These are phyloP conservation scores for Ophion ellenae DNA, from an alignment of 2,888 invertebrate species.

Conservation along the genomic window DNA sequence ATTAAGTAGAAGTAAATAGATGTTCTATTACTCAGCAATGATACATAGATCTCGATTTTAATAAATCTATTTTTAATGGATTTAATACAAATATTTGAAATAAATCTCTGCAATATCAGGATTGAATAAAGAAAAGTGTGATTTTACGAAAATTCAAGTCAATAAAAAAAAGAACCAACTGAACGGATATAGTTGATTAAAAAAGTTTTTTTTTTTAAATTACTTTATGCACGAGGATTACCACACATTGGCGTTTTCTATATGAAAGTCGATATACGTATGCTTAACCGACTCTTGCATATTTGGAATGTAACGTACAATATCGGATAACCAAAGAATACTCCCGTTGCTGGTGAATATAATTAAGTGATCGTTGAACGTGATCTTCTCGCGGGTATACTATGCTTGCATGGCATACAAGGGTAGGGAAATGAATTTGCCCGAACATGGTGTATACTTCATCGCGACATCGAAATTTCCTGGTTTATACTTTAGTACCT, in stretches of 20 bases:
- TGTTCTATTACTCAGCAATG: too few relatives aligned
- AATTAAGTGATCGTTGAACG: slow-evolving; percentile 56
- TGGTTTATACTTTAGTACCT: slow-evolving; percentile 44
- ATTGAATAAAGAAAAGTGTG: background rate
- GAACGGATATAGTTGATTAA: background rate
- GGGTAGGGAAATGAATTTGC: slow-evolving; percentile 40
- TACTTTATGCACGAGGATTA: background rate
- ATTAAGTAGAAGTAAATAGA: too few relatives aligned
- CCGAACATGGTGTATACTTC: slow-evolving; percentile 24
- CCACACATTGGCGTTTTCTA: background rate
- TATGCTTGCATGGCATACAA: background rate
- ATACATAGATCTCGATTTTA: too few relatives aligned
- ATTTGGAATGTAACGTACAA: slow-evolving; percentile 29
- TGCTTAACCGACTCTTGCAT: background rate
- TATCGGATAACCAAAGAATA: slow-evolving; percentile 54
- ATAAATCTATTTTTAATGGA: too few relatives aligned
- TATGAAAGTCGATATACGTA: background rate
- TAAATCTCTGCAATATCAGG: background rate
- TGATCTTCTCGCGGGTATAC: slow-evolving; percentile 40
- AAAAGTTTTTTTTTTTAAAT: background rate
- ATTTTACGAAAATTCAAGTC: background rate
- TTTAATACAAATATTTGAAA: background rate
- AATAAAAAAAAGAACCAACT: background rate
- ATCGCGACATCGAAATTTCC: slow-evolving; percentile 47
- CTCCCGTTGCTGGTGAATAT: slow-evolving; percentile 50